Evolutionary conservation across 2,888 invertebrate genomes (phyloP), one percentile per base, ranked within the genome.

Genomic region (Rotaria magnacalcarata): DNA sequence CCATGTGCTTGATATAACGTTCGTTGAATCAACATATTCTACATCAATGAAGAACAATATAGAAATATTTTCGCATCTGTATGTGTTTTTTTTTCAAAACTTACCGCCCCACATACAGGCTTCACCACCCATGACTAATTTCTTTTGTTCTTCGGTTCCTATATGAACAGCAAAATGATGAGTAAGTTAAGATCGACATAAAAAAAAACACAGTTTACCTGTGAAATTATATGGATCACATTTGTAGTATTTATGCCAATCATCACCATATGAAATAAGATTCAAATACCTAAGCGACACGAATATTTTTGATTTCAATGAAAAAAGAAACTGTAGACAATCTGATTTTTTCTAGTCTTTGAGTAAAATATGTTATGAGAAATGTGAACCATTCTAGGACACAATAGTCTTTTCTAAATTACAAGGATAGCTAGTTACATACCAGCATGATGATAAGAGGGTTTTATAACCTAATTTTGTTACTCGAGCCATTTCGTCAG

Each of bases 81-180:
- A 34, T 34, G 34, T 8, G 16, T 16, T 19, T 24, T 0, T 4
- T 24, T 8, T 0, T 56, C 2, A 41, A 16, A 14, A 67, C 67
- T 19, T 41, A 67, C 41, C 96, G 4, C 94, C 93, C 96, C 96
- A 96, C 94, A 97, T 94, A 89, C 96, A 95, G 0, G 95, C 95
- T 90, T 96, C 96, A 0, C 96, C 96, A 0, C 97, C 96, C 21
- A 95, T 90, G 47, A 97, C 93, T 85, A 94, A 91, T 3, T 92
- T 89, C 88, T 94, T 93, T 89, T 94, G 93, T 7, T 89, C 89
- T 34, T 89, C 89, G 4, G 91, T 91, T n/a, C 90, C 91, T 91
- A 60, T 56, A 16, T 1, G 34, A 5, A 34, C 34, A 34, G 2
- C 34, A 34, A 19, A 41, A 67, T 14, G 10, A 4, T 16, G 16